phyloP scores from a whole-genome alignment of 2,113 vertebrate species.

The Paratilapia polleni region DNA sequence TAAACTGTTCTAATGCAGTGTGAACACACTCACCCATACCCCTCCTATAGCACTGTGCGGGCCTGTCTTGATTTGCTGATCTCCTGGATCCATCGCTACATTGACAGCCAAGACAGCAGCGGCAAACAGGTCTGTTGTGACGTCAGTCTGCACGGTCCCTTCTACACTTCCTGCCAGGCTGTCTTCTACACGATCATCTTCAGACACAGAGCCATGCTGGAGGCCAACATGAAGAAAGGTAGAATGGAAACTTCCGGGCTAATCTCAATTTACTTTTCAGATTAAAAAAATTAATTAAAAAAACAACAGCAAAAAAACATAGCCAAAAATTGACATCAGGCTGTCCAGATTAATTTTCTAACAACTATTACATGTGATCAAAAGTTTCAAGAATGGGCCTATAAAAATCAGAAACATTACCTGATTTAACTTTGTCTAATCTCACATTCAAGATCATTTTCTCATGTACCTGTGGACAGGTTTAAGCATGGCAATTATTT shows the following conservation, averaged over 20 bases:
- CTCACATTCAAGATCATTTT: fast-evolving
- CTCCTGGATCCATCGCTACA: constrained; percentile 92
- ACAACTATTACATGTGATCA: background rate
- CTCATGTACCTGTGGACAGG: background rate
- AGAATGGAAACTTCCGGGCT: background rate
- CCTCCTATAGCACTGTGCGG: constrained; percentile 86
- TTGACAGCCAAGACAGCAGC: constrained; percentile 88
- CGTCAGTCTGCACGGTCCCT: constrained; percentile 89
- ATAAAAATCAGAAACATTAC: no score
- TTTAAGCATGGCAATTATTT: background rate
- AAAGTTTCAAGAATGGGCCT: background rate
- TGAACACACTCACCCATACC: background rate
- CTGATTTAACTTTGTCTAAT: background rate
- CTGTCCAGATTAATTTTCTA: background rate
- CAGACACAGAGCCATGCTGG: constrained; percentile 88
- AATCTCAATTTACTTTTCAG: background rate
- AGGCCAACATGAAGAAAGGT: constrained; percentile 92
- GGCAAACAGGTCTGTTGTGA: constrained; percentile 87
- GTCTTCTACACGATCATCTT: constrained; percentile 93
- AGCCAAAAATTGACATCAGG: background rate
- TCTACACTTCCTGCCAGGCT: constrained; percentile 92
- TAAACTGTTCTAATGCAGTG: fast-evolving
- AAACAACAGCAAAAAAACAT: no score
- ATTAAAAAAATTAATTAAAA: no score
- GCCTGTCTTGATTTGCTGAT: constrained; percentile 93